phyloP scores from a whole-genome alignment of 2,888 invertebrate species.

The Brenthis daphne region DNA sequence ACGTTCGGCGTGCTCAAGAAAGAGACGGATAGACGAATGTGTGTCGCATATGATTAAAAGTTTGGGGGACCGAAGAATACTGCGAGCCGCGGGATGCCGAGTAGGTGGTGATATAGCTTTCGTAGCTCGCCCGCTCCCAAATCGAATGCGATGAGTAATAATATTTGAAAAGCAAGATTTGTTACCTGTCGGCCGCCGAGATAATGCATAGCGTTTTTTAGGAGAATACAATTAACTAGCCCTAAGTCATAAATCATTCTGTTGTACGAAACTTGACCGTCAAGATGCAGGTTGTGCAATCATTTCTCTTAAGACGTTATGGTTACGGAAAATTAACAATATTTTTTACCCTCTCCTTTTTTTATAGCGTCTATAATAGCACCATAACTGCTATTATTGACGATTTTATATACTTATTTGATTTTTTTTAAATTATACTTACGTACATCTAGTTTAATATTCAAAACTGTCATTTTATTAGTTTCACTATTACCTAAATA shows the following conservation, averaged over 20 bases:
- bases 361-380: slow-evolving; percentile 56
- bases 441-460: no score
- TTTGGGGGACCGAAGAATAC: slow-evolving; percentile 77
- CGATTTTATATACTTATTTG: no score
- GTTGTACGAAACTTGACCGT: slow-evolving; percentile 56
- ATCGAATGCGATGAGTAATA: slow-evolving; percentile 82
- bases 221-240: slow-evolving; percentile 80
- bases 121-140: slow-evolving; percentile 77
- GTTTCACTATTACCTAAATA: no score
- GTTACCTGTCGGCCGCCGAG: slow-evolving; percentile 80
- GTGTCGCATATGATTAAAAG: slow-evolving; percentile 79
- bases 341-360: slow-evolving; percentile 56
- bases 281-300: slow-evolving; percentile 75
- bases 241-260: slow-evolving; percentile 70
- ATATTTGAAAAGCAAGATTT: slow-evolving; percentile 82
- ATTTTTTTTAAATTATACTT: no score
- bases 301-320: slow-evolving; percentile 64
- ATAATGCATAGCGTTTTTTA: slow-evolving; percentile 76
- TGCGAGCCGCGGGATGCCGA: slow-evolving; percentile 78
- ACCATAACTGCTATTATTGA: no score
- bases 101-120: slow-evolving; percentile 83
- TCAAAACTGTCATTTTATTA: no score
- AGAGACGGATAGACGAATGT: slow-evolving; percentile 71
- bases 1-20: slow-evolving; percentile 60
- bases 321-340: slow-evolving; percentile 50